Evolutionary conservation across 2,113 vertebrate species (phyloP), one percentile per base, ranked within the genome.

Genomic region (Alosa alosa): DNA sequence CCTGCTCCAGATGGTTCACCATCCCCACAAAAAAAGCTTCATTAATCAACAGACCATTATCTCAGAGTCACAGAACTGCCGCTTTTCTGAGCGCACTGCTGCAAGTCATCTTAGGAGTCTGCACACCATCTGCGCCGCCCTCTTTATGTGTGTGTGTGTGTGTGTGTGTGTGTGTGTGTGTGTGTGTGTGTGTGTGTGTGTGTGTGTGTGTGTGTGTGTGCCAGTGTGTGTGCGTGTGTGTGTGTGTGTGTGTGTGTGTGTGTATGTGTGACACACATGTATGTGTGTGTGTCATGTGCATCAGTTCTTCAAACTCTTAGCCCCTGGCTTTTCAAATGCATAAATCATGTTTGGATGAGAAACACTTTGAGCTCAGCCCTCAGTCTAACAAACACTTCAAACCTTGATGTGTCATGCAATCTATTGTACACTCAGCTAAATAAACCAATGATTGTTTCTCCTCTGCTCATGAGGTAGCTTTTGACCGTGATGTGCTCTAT

Each of bases 91-190:
- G 81, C 45, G 17, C 41, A 47, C 83, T 60, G 82, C 20, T 81
- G 52, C 44, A 41, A 64, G 9, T 45, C 81, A 83, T 84, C 83
- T 82, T 81, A 55, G 31, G 84, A 86, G 57, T 60, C 84, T 57
- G 85, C 84, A 75, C 83, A 88, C 88, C 91, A 91, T 91, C 89
- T 86, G 90, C 86, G 87, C 81, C 81, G 45, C 68, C 68, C 25
- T 15, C 31, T 36, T 75, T 31, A 75, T 75, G 68, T 75, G 68
- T 39, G 68, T 75, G 68, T 39, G 68, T 31, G 68, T 75, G n/a
- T 75, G 31, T 75, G 64, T 72, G 64, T 72, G 64, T 72, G 22
- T 6, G 64, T 72, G n/a, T 2, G 22, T 72, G n/a, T 31, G 64
- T 25, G 3, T 22, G 64, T 25, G n/a, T 25, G n/a, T 25, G 22